Evolutionary conservation across 2,888 invertebrate genomes (phyloP), one percentile per base, ranked within the genome.

Genomic region (Noctua pronuba): DNA sequence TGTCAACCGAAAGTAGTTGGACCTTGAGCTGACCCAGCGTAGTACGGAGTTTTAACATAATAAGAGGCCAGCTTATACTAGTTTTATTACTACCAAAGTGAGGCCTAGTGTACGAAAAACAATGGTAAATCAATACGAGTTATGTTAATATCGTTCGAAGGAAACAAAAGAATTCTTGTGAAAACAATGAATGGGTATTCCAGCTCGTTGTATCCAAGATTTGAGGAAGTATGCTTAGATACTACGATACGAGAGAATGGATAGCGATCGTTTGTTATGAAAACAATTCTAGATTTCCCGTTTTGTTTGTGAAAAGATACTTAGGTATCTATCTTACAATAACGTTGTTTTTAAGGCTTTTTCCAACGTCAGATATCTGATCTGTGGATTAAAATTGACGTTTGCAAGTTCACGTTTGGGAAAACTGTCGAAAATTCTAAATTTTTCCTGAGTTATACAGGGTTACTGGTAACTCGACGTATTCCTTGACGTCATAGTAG

Each of bases 91-190:
- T 7, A 38, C 38, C 13, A 41, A n/a, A 1, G 11, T 41, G 8
- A 13, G 8, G 41, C 65, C 41, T 16, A 8, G 16, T 62, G 76
- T 55, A 44, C 10, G 44, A 7, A n/a, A 66, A 69, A 44, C 35
- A 28, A 44, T 52, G 35, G 49, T 24, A 78, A 78, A 69, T 83
- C 79, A 35, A 78, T 65, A 44, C n/a, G 35, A 73, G 18, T 38
- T 71, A 77, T 52, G 31, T 64, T 49, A 64, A 49, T 49, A 49
- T 31, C 1, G 49, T 18, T 41, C 1, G 1, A 18, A 38, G 24
- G 21, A 67, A 79, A 66, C 18, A 44, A 38, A 38, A 38, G 28
- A 65, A 38, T 68, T 68, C 28, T 68, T 68, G 31, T 21, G 7
- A 28, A 31, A 44, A 31, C 13, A 41, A 16, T 64, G 16, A 18